Evolutionary conservation across 2,113 vertebrate genomes (phyloP).

Genomic region (Eulemur rufifrons): DNA sequence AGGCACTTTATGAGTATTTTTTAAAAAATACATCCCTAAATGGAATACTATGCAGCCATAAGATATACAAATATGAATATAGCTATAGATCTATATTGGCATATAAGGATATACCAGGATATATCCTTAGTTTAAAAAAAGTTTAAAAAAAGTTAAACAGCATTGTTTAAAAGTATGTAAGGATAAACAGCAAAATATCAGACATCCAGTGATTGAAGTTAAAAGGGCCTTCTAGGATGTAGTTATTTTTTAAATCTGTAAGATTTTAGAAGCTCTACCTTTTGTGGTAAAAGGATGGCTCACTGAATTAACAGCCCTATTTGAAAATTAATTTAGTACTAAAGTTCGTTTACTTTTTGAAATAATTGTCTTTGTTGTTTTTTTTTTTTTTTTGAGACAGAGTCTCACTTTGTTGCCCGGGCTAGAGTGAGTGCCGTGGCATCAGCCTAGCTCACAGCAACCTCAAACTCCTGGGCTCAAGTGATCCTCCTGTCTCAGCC

Average conservation of each 20-base stretch:
- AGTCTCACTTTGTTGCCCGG: too few relatives aligned
- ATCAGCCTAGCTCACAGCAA: too few relatives aligned
- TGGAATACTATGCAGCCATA: neutral
- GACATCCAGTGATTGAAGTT: neutral
- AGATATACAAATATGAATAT: neutral
- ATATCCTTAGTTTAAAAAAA: neutral
- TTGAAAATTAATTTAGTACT: slow-evolving; percentile 20
- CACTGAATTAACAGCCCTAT: neutral
- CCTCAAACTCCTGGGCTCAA: too few relatives aligned
- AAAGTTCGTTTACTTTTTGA: slow-evolving; percentile 8
- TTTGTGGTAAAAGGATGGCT: neutral
- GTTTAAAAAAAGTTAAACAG: neutral
- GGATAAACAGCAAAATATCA: neutral
- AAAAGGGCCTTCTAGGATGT: neutral
- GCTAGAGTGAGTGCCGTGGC: too few relatives aligned
- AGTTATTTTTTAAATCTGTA: neutral
- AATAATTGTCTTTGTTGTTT: neutral
- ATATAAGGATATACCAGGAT: neutral
- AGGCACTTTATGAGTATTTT: neutral
- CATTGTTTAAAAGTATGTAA: neutral
- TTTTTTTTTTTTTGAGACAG: too few relatives aligned
- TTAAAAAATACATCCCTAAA: neutral
- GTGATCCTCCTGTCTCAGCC: too few relatives aligned
- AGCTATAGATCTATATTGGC: neutral
- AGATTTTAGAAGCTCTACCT: neutral